Evolutionary conservation across 2,888 invertebrate genomes (phyloP).

Genomic region (Criorhina ranunculi): DNA sequence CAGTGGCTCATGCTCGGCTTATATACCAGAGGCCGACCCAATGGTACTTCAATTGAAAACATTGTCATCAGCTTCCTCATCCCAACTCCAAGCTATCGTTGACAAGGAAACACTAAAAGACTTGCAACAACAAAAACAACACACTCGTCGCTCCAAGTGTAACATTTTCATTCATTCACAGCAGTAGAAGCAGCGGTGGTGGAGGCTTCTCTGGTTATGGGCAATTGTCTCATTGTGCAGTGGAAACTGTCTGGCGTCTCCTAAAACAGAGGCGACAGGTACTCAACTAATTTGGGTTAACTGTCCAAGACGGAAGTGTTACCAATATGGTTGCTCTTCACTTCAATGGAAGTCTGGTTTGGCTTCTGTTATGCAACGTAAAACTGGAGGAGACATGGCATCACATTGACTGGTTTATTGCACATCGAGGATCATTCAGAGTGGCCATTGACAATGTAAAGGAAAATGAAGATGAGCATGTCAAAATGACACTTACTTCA

Average conservation of each 20-base stretch:
- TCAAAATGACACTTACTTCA: not conserved
- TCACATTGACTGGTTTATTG: not conserved
- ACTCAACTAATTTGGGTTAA: constrained; percentile 66
- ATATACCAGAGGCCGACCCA: constrained; percentile 48
- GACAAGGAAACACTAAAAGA: constrained; percentile 54
- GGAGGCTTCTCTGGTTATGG: constrained; percentile 22
- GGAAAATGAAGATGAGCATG: not conserved
- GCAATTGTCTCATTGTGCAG: not conserved
- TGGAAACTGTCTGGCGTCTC: not conserved
- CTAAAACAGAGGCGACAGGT: constrained; percentile 27
- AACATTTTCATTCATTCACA: constrained; percentile 47
- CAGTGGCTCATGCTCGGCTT: constrained; percentile 33
- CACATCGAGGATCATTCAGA: not conserved
- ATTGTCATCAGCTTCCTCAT: constrained; percentile 51
- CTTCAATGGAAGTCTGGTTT: constrained; percentile 8
- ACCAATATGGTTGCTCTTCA: constrained; percentile 42
- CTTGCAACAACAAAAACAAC: not conserved
- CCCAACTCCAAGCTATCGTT: constrained; percentile 12
- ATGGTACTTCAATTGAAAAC: constrained; percentile 24
- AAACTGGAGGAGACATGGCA: not conserved
- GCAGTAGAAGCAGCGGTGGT: not conserved
- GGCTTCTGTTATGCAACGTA: constrained; percentile 16
- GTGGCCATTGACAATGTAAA: not conserved
- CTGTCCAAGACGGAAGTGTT: constrained; percentile 60
- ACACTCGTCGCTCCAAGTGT: constrained; percentile 29